Conservation (phyloP, 2,113 vertebrate species). For the Cebus imitator region DNA sequence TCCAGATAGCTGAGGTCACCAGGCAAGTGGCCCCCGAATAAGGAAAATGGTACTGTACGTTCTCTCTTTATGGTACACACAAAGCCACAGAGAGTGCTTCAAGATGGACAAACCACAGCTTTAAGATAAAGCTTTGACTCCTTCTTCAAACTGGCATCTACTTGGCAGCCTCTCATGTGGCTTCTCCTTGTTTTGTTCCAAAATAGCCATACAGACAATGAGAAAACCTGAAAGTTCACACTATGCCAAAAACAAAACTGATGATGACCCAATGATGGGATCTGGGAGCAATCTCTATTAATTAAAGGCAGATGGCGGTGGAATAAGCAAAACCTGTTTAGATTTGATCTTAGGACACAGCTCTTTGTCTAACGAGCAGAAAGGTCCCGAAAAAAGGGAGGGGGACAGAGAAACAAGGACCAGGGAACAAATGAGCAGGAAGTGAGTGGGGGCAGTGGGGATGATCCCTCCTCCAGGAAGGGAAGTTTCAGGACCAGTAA, state of each 20-base stretch:
- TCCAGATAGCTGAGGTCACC: constrained; percentile 33
- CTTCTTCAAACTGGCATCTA: constrained; percentile 46
- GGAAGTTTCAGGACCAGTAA: background rate
- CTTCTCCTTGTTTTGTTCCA: constrained; percentile 52
- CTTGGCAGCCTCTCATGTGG: background rate
- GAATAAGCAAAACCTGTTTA: constrained; percentile 53
- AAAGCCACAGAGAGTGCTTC: background rate
- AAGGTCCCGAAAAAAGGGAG: background rate
- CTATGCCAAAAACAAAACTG: constrained; percentile 58
- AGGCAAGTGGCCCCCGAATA: background rate
- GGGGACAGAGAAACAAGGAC: background rate
- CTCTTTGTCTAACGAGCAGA: constrained; percentile 49
- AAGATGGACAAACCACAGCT: background rate
- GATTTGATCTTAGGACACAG: constrained; percentile 58
- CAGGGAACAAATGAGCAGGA: background rate
- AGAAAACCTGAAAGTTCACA: constrained; percentile 59
- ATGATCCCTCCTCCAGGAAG: background rate
- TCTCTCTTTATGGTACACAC: background rate
- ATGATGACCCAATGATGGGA: constrained; percentile 66
- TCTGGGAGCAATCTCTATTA: constrained; percentile 76
- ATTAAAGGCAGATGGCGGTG: constrained; percentile 72
- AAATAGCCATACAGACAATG: constrained; percentile 61
- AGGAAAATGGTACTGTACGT: background rate
- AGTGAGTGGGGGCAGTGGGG: accelerated
- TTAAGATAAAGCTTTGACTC: background rate